Percentiles rank a stretch among this genome's conserved stretches.
Conservation (phyloP, 2,888 invertebrate species). For the Sialis lutaria region DNA sequence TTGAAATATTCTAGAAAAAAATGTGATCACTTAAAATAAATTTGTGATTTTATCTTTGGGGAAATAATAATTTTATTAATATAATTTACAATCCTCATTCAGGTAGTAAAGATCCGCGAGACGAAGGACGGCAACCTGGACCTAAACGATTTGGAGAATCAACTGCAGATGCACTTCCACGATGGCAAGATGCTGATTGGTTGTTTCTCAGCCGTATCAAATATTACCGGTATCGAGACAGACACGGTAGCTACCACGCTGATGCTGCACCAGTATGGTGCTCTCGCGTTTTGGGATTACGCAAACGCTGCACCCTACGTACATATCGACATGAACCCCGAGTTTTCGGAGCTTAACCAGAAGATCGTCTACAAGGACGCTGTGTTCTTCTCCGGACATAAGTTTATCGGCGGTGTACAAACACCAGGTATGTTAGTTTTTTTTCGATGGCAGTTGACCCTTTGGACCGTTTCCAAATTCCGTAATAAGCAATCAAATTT, state of each 20-base stretch:
- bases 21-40: background rate
- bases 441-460: too few species aligned
- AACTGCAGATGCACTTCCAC: conserved; percentile 42
- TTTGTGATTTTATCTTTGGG: background rate
- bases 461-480: too few species aligned
- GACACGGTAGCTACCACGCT: conserved; percentile 70
- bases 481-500: too few species aligned
- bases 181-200: conserved; percentile 58
- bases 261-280: conserved; percentile 65
- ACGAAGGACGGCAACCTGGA: conserved; percentile 66
- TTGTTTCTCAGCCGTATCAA: conserved; percentile 73
- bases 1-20: background rate
- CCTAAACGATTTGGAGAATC: conserved; percentile 53
- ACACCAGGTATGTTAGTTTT: conserved; percentile 42
- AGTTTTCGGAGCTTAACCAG: conserved; percentile 47
- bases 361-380: conserved; percentile 69
- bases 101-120: conserved; percentile 67
- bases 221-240: conserved; percentile 72
- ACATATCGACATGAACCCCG: conserved; percentile 71
- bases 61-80: background rate
- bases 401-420: conserved; percentile 79
- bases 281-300: conserved; percentile 80
- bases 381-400: conserved; percentile 76
- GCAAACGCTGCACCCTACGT: conserved; percentile 69
- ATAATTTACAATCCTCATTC: background rate